These are phyloP conservation scores for Branchellion lobata DNA, from an alignment of 2,888 invertebrate genomes.

Conservation along the genomic window DNA sequence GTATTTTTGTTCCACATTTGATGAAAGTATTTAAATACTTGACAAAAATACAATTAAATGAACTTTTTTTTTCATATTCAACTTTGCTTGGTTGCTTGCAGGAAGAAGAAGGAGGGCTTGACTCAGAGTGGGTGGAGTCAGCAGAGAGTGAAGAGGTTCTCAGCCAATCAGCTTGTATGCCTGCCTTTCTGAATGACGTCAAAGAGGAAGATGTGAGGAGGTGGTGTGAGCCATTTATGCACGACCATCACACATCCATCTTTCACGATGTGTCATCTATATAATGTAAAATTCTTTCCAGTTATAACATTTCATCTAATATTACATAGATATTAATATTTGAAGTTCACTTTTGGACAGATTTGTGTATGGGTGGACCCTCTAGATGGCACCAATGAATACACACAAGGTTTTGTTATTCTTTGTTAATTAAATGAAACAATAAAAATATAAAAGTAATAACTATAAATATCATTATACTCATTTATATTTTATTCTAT, in stretches of 20 bases:
- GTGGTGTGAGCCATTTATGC: constrained; percentile 94
- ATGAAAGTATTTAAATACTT: neutral
- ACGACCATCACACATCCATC: constrained; percentile 97
- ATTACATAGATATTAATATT: too few relatives aligned
- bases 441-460: neutral
- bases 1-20: neutral
- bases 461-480: neutral
- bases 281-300: too few relatives aligned
- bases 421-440: neutral
- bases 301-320: too few relatives aligned
- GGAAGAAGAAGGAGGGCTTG: constrained; percentile 62
- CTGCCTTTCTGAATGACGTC: constrained; percentile 65
- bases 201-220: constrained; percentile 73
- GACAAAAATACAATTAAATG: neutral
- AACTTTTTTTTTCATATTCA: neutral
- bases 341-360: constrained; percentile 46
- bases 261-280: constrained; percentile 56
- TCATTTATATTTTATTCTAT: neutral
- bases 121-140: constrained; percentile 76
- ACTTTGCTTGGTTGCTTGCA: constrained; percentile 12
- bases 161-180: constrained; percentile 62
- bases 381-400: constrained; percentile 95
- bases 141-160: constrained; percentile 73
- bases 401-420: constrained; percentile 71
- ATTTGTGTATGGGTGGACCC: constrained; percentile 81